phyloP scores from a whole-genome alignment of 2,888 invertebrate species.

The Caenorhabditis sp. region DNA sequence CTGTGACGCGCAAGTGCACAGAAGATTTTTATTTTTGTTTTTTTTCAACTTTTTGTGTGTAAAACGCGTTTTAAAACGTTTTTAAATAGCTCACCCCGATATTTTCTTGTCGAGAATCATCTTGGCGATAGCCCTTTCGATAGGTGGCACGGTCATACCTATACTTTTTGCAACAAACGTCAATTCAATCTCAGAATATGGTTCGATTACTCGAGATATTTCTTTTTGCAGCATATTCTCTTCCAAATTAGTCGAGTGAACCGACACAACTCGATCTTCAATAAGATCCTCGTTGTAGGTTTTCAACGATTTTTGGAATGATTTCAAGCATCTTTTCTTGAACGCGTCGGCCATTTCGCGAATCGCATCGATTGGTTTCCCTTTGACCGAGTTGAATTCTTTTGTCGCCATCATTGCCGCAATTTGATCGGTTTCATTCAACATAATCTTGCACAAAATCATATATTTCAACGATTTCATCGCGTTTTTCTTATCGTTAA shows the following conservation, averaged over 20 bases:
- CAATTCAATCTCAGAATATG: constrained; percentile 90
- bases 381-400: constrained; percentile 44
- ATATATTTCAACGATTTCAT: constrained; percentile 96
- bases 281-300: constrained; percentile 55
- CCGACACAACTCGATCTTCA: constrained; percentile 83
- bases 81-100: constrained; percentile 71
- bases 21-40: too few species aligned
- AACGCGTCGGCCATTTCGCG: constrained; percentile 93
- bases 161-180: constrained; percentile 65
- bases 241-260: constrained; percentile 95
- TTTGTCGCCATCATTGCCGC: constrained; percentile 84
- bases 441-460: constrained; percentile 84
- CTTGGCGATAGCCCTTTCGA: constrained; percentile 97
- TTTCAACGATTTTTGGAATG: constrained; percentile 86
- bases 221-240: constrained; percentile 98
- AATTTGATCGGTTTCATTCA: constrained; percentile 64
- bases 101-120: constrained; percentile 99
- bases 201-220: constrained; percentile 95
- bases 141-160: constrained; percentile 75
- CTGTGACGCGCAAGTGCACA: too few species aligned
- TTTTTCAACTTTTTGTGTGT: not conserved
- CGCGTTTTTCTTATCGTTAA: constrained; percentile 85
- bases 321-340: constrained; percentile 90
- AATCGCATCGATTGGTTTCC: constrained; percentile 91
- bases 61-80: not conserved